Conservation (phyloP, 2,888 invertebrate genomes). For the Philereme transversata region DNA sequence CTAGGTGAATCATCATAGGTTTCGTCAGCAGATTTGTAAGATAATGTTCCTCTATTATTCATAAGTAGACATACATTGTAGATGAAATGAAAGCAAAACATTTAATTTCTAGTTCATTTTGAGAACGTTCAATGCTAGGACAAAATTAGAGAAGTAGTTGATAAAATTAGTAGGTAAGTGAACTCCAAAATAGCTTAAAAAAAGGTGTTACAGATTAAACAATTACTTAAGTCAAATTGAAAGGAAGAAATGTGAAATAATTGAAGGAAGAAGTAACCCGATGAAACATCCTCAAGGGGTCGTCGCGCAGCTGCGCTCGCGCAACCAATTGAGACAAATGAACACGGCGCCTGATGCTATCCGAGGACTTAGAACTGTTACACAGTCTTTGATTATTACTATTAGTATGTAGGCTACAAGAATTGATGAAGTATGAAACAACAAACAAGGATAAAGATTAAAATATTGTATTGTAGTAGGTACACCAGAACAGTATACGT, state of each 20-base stretch:
- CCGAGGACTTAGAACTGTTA: slow-evolving; percentile 11
- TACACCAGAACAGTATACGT: too few species aligned
- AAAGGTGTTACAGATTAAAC: neutral
- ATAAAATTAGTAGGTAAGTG: too few species aligned
- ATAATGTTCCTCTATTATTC: too few species aligned
- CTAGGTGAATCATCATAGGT: too few species aligned
- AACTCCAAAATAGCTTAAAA: too few species aligned
- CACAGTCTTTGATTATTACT: slow-evolving; percentile 8
- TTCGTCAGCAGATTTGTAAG: too few species aligned
- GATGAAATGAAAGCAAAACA: too few species aligned
- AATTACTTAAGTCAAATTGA: neutral
- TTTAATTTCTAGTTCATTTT: too few species aligned
- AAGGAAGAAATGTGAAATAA: slow-evolving; percentile 15
- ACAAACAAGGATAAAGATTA: neutral
- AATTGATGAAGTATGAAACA: too few species aligned
- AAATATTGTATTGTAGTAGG: neutral
- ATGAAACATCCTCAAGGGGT: slow-evolving; percentile 52
- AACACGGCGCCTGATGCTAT: slow-evolving; percentile 62
- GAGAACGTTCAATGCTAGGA: too few species aligned
- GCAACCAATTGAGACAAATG: slow-evolving; percentile 72
- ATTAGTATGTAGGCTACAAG: neutral
- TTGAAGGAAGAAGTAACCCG: slow-evolving; percentile 33
- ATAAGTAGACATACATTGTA: too few species aligned
- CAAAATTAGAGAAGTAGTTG: too few species aligned
- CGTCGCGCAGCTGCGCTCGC: slow-evolving; percentile 56